A percentile compares a stretch with the other conserved stretches of the same genome.
These are phyloP conservation scores for Actenoides lindsayi DNA, from an alignment of 2,113 vertebrate species.

Conservation along the genomic window DNA sequence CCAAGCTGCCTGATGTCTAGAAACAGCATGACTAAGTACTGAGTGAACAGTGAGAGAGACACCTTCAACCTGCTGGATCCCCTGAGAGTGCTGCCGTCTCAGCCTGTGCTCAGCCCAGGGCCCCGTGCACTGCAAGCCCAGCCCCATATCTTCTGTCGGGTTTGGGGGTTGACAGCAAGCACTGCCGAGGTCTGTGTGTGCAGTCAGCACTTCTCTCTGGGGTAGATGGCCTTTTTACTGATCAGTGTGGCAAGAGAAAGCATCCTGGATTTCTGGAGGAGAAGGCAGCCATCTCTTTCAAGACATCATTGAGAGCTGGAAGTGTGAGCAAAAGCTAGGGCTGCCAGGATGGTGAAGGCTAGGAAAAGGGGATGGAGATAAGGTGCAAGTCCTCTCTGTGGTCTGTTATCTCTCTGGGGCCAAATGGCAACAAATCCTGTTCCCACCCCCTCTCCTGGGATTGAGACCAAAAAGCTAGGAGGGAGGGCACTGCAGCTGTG, in stretches of 20 bases:
- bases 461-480: neutral
- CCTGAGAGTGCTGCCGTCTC: neutral
- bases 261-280: neutral
- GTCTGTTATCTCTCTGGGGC: neutral
- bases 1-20: neutral
- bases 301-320: neutral
- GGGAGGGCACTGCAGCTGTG: neutral
- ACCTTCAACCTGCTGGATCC: neutral
- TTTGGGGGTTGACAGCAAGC: neutral
- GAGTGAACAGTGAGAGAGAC: neutral
- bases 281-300: neutral
- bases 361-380: neutral
- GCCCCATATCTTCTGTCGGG: neutral
- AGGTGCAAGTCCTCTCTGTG: neutral
- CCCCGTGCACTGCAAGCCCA: neutral
- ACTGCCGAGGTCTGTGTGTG: neutral
- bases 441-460: neutral
- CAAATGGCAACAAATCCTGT: neutral
- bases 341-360: neutral
- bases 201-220: neutral
- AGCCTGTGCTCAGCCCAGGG: neutral
- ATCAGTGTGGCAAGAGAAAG: neutral
- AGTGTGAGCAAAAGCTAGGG: neutral
- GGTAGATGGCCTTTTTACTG: neutral
- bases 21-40: neutral